Base-by-base conservation (phyloP, 2,888 invertebrate genomes). In the Tipula helvola region DNA sequence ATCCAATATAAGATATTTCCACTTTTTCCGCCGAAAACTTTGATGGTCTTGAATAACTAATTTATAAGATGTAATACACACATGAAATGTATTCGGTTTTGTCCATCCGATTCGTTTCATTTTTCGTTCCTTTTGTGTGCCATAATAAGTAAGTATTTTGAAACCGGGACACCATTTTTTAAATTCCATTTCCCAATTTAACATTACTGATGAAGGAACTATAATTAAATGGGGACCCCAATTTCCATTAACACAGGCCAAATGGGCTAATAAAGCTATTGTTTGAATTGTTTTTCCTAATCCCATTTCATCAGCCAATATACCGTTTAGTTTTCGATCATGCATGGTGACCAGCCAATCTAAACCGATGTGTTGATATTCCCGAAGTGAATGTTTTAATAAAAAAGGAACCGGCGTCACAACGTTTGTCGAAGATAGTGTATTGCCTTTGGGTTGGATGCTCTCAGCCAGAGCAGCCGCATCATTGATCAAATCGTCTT, bases 121-220 rank as follows among this genome's bases (percentile, higher is more conserved):
- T 91, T 97, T 97, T 87, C 99, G 93, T 91, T 99, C 99, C 91
- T 99, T 99, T 89, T 97, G 97, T 42, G 96, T 95, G 85, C 99
- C 99, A 91, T 98, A 99, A 91, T 99, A 99, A 0, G 99, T 99
- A 88, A 99, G 94, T 90, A 99, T 97, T 93, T 99, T 99, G 91
- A 99, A 98, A 86, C 97, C 98, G 0, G 99, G 99, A 92, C 99
- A 99, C 99, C 99, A 99, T 92, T 99, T 99, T 92, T 99, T 99
- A 90, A 98, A 97, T 92, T 99, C 99, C 97, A 99, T 98, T 93
- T 99, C 99, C 99, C 99, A 99, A 92, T 99, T 99, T 88, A 99
- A 94, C 96, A 99, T 98, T 86, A 99, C 99, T 88, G 99, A 99
- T 16, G 99, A 99, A 87, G 99, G 99, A 88, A 99, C 99, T 88